These are phyloP conservation scores for Ptychoptera albimana DNA, from an alignment of 2,888 invertebrate genomes.

Conservation along the genomic window DNA sequence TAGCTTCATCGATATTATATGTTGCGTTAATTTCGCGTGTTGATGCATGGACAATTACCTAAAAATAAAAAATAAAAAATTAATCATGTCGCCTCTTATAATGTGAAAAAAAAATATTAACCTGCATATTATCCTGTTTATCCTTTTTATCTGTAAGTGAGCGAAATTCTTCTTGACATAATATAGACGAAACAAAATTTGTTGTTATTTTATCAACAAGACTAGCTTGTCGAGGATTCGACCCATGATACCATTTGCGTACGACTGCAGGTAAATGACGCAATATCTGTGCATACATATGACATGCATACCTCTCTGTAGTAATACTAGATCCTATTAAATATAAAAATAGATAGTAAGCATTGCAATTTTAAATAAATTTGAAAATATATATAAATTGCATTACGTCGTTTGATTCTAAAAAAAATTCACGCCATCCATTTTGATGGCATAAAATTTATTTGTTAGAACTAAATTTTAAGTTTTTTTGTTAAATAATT, in stretches of 20 bases:
- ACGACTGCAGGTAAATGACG: constrained; percentile 54
- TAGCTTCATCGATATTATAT: constrained; percentile 67
- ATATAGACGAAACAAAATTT: constrained; percentile 47
- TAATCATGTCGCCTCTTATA: background rate
- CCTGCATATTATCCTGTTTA: constrained; percentile 47
- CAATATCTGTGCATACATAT: constrained; percentile 46
- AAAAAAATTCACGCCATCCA: background rate
- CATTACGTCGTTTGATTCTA: no score
- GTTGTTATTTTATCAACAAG: constrained; percentile 52
- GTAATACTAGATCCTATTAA: constrained; percentile 16
- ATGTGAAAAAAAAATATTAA: constrained; percentile 18
- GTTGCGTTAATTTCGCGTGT: constrained; percentile 65
- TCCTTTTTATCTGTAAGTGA: constrained; percentile 36
- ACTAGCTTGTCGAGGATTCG: constrained; percentile 45
- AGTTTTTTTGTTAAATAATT: background rate
- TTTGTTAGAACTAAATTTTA: no score
- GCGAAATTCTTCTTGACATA: constrained; percentile 49
- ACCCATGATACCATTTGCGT: constrained; percentile 59
- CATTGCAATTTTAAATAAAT: no score
- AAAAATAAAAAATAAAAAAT: constrained; percentile 10
- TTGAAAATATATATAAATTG: no score
- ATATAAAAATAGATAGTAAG: no score
- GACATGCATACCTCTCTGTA: constrained; percentile 36
- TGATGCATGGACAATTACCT: constrained; percentile 56
- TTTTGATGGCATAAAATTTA: background rate